Conservation (phyloP, 1,140 invertebrate species). For the Aricia agestis region DNA sequence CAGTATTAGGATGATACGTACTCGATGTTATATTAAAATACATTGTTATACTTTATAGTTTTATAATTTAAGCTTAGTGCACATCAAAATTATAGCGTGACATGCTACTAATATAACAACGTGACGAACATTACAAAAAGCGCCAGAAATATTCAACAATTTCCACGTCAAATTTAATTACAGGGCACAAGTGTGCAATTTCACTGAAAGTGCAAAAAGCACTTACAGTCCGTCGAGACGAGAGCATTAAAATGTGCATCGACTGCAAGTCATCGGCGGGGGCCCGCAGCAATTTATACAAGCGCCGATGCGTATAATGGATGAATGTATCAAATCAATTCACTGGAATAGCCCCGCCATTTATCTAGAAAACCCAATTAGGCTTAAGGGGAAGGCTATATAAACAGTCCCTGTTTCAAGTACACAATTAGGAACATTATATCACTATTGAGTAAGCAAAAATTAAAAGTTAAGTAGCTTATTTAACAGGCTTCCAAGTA, state of each 20-base stretch:
- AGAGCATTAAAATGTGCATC: constrained; percentile 58
- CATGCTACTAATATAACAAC: no score
- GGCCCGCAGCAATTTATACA: constrained; percentile 59
- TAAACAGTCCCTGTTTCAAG: background rate
- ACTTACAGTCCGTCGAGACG: background rate
- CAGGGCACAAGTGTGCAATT: constrained; percentile 1
- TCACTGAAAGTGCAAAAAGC: constrained; percentile 6
- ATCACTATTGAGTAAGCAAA: background rate
- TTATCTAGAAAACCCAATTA: background rate
- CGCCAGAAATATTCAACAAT: background rate
- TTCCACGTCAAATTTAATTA: background rate
- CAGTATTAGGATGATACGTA: no score
- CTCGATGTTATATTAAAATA: no score
- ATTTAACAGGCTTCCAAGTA: no score
- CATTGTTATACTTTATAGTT: no score
- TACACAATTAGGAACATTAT: no score
- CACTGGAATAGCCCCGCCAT: constrained; percentile 12
- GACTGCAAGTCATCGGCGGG: constrained; percentile 62
- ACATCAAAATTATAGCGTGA: background rate
- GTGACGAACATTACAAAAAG: background rate
- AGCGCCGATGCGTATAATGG: constrained; percentile 57
- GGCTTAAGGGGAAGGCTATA: background rate
- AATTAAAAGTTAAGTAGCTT: background rate
- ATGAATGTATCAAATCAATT: constrained; percentile 20
- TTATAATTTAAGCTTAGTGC: background rate